phyloP scores from a whole-genome alignment of 2,888 invertebrate species.

The Drosophila melanosoma region DNA sequence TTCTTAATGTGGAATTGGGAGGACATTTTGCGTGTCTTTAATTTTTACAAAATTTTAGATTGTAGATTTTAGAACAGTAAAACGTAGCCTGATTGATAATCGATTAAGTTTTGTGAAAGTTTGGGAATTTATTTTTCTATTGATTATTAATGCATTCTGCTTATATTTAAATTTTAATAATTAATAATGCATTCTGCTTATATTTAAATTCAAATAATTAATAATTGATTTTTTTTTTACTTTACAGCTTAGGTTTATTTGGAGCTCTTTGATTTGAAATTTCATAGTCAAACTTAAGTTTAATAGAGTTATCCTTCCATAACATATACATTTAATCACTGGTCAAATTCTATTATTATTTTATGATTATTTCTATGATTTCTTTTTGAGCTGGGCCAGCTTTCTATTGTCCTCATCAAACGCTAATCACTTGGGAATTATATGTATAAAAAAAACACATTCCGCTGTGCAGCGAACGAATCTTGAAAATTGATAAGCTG shows the following conservation, averaged over 20 bases:
- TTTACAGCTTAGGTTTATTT: background rate
- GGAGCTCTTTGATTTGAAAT: background rate
- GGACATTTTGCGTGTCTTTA: background rate
- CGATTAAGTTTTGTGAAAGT: background rate
- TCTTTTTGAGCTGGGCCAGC: background rate
- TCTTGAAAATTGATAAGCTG: slow-evolving; percentile 80
- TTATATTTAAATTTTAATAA: background rate
- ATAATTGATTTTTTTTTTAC: rapidly evolving
- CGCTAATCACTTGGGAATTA: background rate
- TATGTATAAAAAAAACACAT: slow-evolving; percentile 62
- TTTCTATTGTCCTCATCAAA: background rate
- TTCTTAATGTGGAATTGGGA: background rate
- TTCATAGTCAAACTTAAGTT: background rate
- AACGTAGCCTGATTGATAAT: background rate
- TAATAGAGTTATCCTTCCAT: background rate
- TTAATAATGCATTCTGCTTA: background rate
- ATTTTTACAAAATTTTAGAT: background rate
- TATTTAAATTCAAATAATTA: background rate
- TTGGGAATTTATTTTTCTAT: background rate
- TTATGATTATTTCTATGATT: background rate
- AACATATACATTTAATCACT: background rate
- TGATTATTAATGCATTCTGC: background rate
- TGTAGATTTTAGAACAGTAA: background rate
- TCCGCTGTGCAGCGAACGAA: slow-evolving; percentile 42
- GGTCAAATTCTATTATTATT: background rate